A percentile compares a stretch with the other conserved stretches of the same genome.
Conservation (phyloP, 30 jellyfish, hydroid and myxozoan species). For the Hydractinia symbiolongicarpus region DNA sequence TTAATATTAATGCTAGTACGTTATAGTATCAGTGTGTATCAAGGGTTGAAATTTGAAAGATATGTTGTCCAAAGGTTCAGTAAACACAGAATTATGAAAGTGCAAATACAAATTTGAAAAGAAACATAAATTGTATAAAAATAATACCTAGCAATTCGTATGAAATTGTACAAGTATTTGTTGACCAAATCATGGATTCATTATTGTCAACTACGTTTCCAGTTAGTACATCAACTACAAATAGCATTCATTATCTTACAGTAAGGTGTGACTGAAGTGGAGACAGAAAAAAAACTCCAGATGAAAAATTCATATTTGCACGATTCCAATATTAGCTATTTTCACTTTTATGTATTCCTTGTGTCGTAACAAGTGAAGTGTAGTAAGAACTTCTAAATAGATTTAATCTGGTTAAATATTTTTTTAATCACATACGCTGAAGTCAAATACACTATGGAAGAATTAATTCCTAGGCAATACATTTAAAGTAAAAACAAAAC, state of each 20-base stretch:
- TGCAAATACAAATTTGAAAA: neutral
- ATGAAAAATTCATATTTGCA: neutral
- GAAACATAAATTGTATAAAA: neutral
- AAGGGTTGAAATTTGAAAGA: too few species aligned
- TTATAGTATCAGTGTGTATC: too few species aligned
- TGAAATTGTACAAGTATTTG: neutral
- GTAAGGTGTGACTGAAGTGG: neutral
- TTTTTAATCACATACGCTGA: too few species aligned
- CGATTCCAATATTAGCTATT: neutral
- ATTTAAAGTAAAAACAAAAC: too few species aligned
- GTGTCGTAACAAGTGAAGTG: too few species aligned
- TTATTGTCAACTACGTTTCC: neutral
- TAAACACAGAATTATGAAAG: too few species aligned
- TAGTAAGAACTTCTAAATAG: too few species aligned
- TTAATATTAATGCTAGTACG: too few species aligned
- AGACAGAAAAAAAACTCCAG: neutral
- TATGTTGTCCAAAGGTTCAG: too few species aligned
- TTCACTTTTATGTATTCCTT: neutral
- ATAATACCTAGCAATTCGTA: conserved; percentile 15
- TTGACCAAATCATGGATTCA: neutral
- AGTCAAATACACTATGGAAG: too few species aligned
- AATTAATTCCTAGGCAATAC: too few species aligned
- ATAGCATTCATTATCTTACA: neutral
- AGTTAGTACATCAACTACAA: neutral
- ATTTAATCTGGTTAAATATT: too few species aligned